Evolutionary conservation across 2,113 vertebrate species (phyloP), one percentile per base, ranked within the genome.

Genomic region (Equus przewalskii): DNA sequence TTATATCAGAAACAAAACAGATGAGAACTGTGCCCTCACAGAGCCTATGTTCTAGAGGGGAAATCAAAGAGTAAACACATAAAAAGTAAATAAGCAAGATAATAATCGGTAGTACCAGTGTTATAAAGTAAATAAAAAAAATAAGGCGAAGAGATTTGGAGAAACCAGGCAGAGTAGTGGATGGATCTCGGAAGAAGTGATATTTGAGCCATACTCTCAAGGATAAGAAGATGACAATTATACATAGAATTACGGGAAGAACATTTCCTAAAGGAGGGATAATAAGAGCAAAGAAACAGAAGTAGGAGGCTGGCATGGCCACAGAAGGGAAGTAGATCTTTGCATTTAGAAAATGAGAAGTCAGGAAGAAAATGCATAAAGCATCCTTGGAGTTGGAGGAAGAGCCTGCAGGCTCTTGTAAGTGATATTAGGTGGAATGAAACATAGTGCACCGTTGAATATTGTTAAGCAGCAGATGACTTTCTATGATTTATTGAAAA

Each of bases 1-100:
- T 96, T 78, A 84, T 44, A 72, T 95, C 12, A 81, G 64, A 78
- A 75, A 51, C 7, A 81, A 85, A 88, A 62, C 6, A 83, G 84
- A 15, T 84, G 30, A 89, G 6, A 36, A 69, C 33, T 69, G 12
- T 44, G 1, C 21, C 11, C 26, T 65, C 3, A 41, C 5, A 94
- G 12, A 81, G 1, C 44, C 49, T 76, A 2, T 24, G 64, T n/a
- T 95, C 19, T 33, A 70, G 7, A 58, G 5, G 12, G 10, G 6
- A 80, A 69, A 88, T 84, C 56, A 93, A 16, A 54, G 0, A 67
- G 16, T 22, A 84, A 46, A 13, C 15, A 92, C 36, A 64, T 21
- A 36, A 26, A 65, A 93, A 56, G 24, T 54, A 86, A 72, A 82
- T 78, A 60, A 75, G 64, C 22, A 67, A 75, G 16, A 15, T 16